Conservation (phyloP, 2,113 vertebrate genomes). For the Chaetorhynchus papuensis region DNA sequence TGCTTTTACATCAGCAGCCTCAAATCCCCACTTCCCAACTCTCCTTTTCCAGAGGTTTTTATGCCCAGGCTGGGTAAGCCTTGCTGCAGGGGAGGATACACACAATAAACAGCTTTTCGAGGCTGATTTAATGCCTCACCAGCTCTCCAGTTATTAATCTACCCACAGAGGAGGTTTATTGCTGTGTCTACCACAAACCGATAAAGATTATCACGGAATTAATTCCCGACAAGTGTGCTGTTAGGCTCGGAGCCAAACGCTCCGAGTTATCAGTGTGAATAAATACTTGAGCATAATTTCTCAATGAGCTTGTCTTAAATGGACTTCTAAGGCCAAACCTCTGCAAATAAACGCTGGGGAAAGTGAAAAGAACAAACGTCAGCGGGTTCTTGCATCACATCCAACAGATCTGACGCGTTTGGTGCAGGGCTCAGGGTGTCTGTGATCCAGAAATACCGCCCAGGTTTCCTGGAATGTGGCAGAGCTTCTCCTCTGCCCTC, state of each 20-base stretch:
- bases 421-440: not conserved
- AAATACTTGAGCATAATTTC: conserved; percentile 25
- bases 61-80: not conserved
- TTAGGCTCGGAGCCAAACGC: conserved; percentile 21
- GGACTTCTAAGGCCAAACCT: not conserved
- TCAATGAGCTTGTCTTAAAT: conserved; percentile 6
- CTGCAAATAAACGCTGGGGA: not conserved
- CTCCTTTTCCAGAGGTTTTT: not conserved
- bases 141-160: not conserved
- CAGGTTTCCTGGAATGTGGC: not conserved
- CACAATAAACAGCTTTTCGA: not conserved
- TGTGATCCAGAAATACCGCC: not conserved
- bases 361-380: not conserved
- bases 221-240: conserved; percentile 3
- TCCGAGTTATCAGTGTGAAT: conserved; percentile 13
- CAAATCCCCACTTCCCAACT: not conserved
- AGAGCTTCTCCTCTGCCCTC: not conserved
- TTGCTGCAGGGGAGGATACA: not conserved
- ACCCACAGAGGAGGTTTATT: not conserved
- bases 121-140: conserved; percentile 2
- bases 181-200: not conserved
- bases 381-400: not conserved
- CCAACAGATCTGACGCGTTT: fast-evolving
- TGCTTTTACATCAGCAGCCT: not conserved
- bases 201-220: conserved; percentile 54